Evolutionary conservation across 2,113 vertebrate species (phyloP).

Genomic region (Mesitornis unicolor): DNA sequence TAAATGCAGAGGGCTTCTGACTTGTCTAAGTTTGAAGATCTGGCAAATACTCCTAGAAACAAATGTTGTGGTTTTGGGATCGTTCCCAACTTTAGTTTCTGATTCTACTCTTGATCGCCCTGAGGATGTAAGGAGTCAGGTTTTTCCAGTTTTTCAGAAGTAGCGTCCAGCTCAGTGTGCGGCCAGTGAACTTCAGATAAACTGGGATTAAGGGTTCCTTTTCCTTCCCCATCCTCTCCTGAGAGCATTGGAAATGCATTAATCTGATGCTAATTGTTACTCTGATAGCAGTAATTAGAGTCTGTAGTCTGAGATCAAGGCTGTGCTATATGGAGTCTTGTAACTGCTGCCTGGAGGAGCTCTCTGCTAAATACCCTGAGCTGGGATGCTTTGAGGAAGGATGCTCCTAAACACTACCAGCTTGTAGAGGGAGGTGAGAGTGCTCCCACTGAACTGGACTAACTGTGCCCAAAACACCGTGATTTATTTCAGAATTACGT

Average conservation of each 20-base stretch:
- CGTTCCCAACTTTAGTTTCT: neutral
- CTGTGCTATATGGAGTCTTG: neutral
- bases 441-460: neutral
- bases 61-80: neutral
- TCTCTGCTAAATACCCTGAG: neutral
- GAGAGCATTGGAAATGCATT: neutral
- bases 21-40: neutral
- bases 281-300: neutral
- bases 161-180: neutral
- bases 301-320: neutral
- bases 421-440: neutral
- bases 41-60: neutral
- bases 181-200: neutral
- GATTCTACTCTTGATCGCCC: neutral
- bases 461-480: neutral
- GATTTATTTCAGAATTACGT: neutral
- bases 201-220: neutral
- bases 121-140: neutral
- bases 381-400: neutral
- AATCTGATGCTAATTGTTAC: slow-evolving; percentile 1
- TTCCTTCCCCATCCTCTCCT: neutral
- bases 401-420: neutral
- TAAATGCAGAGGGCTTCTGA: neutral
- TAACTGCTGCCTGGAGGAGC: neutral
- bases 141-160: neutral